Evolutionary conservation across 2,888 invertebrate genomes (phyloP), one percentile per base, ranked within the genome.

Genomic region (Synanthedon andrenaeformis): DNA sequence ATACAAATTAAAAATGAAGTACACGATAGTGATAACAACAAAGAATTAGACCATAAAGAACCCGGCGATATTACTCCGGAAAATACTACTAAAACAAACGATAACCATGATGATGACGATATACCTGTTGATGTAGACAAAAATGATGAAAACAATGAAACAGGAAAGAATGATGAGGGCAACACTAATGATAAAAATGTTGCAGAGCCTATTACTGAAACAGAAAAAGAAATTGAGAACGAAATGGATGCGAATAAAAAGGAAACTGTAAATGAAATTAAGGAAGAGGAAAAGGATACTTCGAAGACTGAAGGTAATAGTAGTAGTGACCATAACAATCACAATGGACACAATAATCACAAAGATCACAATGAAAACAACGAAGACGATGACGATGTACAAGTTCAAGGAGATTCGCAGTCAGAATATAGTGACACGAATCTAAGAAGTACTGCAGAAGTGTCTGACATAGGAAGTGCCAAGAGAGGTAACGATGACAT

Each of bases 381-480:
- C 4, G 84, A 89, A 69, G 89, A 89, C 55, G 89, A 89, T 59
- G 89, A 89, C 59, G 89, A 90, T 63, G 89, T 89, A 55, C 74
- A 88, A 72, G 75, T 87, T 67, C 87, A 85, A 76, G 78, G 89
- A 70, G 81, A 82, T 58, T 70, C 72, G 63, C 70, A 77, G 59
- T 76, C 80, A 56, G 87, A 87, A 70, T 79, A 82, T 65, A 79
- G 76, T 62, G 80, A 83, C 61, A 70, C 74, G 53, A 74, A 76
- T 67, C 74, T 77, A 63, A 77, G 76, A 69, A 77, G 77, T 63
- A 78, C 79, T 55, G 74, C 78, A 59, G 83, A 80, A 64, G 65
- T 76, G 58, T 72, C 75, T 67, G 74, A 78, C 63, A 76, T 72
- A 66, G 76, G 75, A 67, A 79, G 78, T 79, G 75, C 80, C 74